phyloP scores from a whole-genome alignment of 2,888 invertebrate genomes.

The Anthophora plumipes region DNA sequence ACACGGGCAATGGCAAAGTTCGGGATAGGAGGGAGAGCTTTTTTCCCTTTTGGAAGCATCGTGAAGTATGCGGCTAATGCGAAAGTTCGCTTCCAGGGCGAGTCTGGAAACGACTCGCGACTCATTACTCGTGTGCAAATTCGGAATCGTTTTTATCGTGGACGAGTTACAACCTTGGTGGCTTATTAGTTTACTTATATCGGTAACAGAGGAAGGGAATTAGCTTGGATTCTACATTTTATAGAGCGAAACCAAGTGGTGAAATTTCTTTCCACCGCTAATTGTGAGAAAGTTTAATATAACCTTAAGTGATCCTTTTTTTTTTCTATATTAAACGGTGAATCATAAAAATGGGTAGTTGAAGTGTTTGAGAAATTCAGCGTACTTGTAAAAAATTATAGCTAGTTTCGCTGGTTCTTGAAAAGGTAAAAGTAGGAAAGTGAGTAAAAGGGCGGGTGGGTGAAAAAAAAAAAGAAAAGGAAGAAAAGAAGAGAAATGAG shows the following conservation, averaged over 20 bases:
- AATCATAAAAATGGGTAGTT: not conserved
- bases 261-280: too few species aligned
- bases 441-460: not conserved
- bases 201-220: not conserved
- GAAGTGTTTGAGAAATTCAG: not conserved
- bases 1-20: slow-evolving; percentile 49
- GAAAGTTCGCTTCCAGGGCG: slow-evolving; percentile 35
- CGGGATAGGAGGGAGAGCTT: slow-evolving; percentile 5
- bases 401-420: not conserved
- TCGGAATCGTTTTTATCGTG: slow-evolving; percentile 1
- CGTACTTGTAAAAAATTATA: not conserved
- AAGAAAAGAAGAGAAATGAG: not conserved
- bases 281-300: too few species aligned
- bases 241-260: not conserved
- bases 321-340: too few species aligned
- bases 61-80: slow-evolving; percentile 57
- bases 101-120: not conserved
- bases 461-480: not conserved
- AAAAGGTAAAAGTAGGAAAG: not conserved
- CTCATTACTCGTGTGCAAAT: slow-evolving; percentile 29
- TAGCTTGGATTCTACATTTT: not conserved
- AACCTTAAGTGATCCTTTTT: too few species aligned
- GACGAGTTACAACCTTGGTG: not conserved
- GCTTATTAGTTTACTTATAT: slow-evolving; percentile 19
- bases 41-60: slow-evolving; percentile 35